Conservation (phyloP, 2,888 invertebrate species). For the Actias luna region DNA sequence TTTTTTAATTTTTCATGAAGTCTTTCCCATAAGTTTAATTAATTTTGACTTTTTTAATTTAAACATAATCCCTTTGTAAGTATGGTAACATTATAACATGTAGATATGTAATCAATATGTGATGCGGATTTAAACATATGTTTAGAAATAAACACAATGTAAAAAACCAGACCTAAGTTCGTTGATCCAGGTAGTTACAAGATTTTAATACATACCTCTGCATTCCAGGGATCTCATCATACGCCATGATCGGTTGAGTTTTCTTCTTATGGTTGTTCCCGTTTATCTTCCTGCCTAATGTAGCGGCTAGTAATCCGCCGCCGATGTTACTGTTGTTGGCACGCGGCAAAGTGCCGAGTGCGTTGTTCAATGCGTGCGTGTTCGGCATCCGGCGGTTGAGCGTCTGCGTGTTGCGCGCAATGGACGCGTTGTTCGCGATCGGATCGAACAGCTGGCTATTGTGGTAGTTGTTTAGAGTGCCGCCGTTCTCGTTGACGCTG, state of each 20-base stretch:
- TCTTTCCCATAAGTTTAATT: too few relatives aligned
- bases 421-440: constrained; percentile 54
- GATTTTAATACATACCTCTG: constrained; percentile 62
- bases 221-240: constrained; percentile 82
- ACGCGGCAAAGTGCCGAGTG: constrained; percentile 70
- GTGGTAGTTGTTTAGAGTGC: constrained; percentile 59
- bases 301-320: constrained; percentile 61
- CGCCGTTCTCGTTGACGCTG: constrained; percentile 80
- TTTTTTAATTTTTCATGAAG: too few relatives aligned
- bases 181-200: too few relatives aligned
- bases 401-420: constrained; percentile 68
- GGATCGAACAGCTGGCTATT: constrained; percentile 50
- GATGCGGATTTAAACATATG: too few relatives aligned
- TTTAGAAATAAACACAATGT: too few relatives aligned
- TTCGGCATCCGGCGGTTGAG: constrained; percentile 63
- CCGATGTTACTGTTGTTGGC: constrained; percentile 63
- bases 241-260: constrained; percentile 80
- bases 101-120: too few relatives aligned
- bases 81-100: too few relatives aligned
- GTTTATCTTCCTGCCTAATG: constrained; percentile 76
- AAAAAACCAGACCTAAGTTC: too few relatives aligned
- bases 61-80: too few relatives aligned
- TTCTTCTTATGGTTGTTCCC: constrained; percentile 79
- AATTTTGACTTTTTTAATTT: too few relatives aligned
- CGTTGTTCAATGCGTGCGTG: constrained; percentile 69